phyloP scores from a whole-genome alignment of 1,140 invertebrate species.

The Pissodes strobi region DNA sequence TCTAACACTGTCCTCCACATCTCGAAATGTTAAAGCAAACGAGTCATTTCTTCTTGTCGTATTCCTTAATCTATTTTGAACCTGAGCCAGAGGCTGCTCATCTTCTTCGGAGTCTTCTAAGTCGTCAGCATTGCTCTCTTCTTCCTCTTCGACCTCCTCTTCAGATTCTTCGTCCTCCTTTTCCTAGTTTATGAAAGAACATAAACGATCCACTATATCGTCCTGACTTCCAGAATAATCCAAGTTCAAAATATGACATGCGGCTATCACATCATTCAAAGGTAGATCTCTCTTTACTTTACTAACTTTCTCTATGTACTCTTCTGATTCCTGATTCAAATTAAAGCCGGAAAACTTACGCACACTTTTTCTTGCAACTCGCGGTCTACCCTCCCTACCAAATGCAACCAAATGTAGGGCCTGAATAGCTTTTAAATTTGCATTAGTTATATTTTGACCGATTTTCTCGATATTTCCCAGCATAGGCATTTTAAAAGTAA shows the following conservation, averaged over 20 bases:
- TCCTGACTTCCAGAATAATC: background rate
- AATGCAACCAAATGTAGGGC: background rate
- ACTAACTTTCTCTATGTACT: background rate
- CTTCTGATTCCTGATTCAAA: background rate
- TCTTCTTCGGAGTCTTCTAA: background rate
- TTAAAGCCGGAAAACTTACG: background rate
- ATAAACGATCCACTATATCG: background rate
- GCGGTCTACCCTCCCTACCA: background rate
- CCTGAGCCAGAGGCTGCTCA: too few relatives aligned
- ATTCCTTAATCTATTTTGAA: background rate
- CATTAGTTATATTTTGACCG: background rate
- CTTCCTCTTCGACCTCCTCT: background rate
- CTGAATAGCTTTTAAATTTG: too few relatives aligned
- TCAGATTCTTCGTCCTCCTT: background rate
- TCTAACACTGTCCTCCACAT: constrained; percentile 38
- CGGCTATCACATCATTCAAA: background rate
- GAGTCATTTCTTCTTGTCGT: background rate
- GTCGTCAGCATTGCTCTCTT: background rate
- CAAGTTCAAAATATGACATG: background rate
- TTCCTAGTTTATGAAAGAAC: background rate
- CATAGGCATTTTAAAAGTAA: background rate
- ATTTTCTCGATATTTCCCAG: background rate
- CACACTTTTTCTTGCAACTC: background rate
- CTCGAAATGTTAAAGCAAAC: constrained; percentile 7
- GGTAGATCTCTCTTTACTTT: background rate